Evolutionary conservation across 1,140 invertebrate genomes (phyloP).

Genomic region (Zaprionus camerounensis): DNA sequence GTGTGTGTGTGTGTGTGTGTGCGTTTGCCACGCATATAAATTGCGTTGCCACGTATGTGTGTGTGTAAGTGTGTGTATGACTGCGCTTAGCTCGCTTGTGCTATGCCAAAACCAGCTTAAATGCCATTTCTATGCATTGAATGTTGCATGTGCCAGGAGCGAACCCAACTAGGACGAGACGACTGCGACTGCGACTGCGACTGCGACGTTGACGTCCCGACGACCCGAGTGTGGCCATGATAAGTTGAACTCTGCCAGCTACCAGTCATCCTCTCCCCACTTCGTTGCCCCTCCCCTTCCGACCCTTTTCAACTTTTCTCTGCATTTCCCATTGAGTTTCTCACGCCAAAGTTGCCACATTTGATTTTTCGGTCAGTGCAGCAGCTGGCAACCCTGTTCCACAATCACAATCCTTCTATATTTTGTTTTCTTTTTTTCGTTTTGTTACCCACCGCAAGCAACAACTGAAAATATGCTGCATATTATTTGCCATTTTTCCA

Average conservation of each 20-base stretch:
- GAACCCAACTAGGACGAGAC: slow-evolving; percentile 35
- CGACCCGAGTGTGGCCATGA: slow-evolving; percentile 23
- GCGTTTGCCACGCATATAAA: slow-evolving; percentile 68
- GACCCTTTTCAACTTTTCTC: not conserved
- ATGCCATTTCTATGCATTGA: slow-evolving; percentile 84
- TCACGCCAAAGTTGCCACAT: slow-evolving; percentile 60
- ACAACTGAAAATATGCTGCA: slow-evolving; percentile 74
- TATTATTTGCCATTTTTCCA: slow-evolving; percentile 68
- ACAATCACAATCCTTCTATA: slow-evolving; percentile 49
- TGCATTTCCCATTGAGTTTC: not conserved
- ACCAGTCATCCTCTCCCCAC: not conserved
- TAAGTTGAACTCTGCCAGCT: slow-evolving; percentile 34
- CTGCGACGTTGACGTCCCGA: slow-evolving; percentile 17
- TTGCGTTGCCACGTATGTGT: slow-evolving; percentile 53
- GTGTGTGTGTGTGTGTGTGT: slow-evolving; percentile 33
- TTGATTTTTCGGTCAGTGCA: slow-evolving; percentile 48
- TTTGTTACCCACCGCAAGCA: slow-evolving; percentile 49
- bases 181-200: slow-evolving; percentile 7
- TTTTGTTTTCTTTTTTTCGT: slow-evolving; percentile 9
- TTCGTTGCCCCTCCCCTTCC: not conserved
- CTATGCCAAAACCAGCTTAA: slow-evolving; percentile 66
- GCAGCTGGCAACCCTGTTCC: slow-evolving; percentile 64
- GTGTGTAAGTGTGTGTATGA: slow-evolving; percentile 11
- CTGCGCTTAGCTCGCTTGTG: slow-evolving; percentile 60
- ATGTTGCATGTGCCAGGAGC: slow-evolving; percentile 71